Base-by-base conservation (phyloP, 2,113 vertebrate species). In the Oreochromis tanganicae region DNA sequence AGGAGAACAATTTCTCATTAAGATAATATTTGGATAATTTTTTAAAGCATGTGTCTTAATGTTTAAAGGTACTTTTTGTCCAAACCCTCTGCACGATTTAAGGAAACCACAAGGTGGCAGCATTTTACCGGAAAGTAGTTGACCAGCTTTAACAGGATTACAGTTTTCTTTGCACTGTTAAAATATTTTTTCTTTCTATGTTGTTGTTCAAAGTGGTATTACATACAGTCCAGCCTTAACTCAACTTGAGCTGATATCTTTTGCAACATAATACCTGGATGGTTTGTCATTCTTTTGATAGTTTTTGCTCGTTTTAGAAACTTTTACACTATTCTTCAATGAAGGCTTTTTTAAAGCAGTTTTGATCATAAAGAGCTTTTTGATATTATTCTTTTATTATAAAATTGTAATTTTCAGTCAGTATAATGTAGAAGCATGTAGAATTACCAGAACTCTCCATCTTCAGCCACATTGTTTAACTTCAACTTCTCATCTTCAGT, bases 381-480 rank as follows among this genome's bases (percentile, higher is more conserved):
- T 48, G 9, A 16, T 75, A 7, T 32, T 19, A 75, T 75, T 50
- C 6, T 29, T 4, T 19, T 12, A 48, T 32, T 13, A 50, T 50
- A 12, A 52, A 50, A 32, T 12, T 50, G 10, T 9, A 52, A 8
- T n/a, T 78, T 50, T 7, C 1, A 32, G 9, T 78, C 24, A 32
- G 6, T 13, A n/a, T 13, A 34, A 52, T 52, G 46, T 32, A 78
- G 6, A 78, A 43, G 5, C 7, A 2, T 13, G 14, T 36, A 29
- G 7, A 75, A 95, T 97, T 88, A 98, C 98, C 97, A 98, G 89
- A 98, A 99, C 81, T 98, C 98, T 71, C 98, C 98, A 29, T 98
- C 97, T 4, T 98, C 96, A 2, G 95, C 94, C 86, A 94, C 92
- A 9, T 95, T 94, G 91, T 95, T 95, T 94, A 98, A 89, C 81